Conservation (phyloP, 2,888 invertebrate species). For the Paralinhomoeus sp. region DNA sequence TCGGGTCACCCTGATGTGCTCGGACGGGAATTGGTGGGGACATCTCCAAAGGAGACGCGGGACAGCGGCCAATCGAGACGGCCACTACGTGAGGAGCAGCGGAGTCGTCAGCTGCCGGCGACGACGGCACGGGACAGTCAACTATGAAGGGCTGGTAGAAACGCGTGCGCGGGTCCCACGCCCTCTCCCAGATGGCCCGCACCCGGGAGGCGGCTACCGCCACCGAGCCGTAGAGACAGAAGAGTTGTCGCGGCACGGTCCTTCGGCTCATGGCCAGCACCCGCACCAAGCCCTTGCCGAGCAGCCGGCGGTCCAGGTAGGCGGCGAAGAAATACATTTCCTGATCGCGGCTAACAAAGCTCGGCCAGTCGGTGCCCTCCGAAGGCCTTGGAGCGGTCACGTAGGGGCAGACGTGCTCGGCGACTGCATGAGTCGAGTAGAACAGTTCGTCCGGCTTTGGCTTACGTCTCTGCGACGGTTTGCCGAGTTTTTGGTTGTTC, state of each 20-base stretch:
- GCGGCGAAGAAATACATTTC: slow-evolving; percentile 13
- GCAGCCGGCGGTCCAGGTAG: slow-evolving; percentile 14
- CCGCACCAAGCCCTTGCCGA: neutral
- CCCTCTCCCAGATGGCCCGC: slow-evolving; percentile 23
- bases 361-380: no score
- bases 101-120: no score
- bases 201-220: slow-evolving; percentile 3
- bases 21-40: no score
- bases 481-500: neutral
- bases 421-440: neutral
- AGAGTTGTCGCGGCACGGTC: neutral
- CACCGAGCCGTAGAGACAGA: neutral
- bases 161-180: slow-evolving; percentile 21
- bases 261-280: slow-evolving; percentile 4
- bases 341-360: no score
- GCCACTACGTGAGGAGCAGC: no score
- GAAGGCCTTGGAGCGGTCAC: no score
- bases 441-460: neutral
- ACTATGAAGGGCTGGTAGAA: slow-evolving; percentile 15
- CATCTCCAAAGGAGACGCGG: no score
- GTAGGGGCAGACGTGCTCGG: neutral
- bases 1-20: no score
- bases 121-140: slow-evolving; percentile 14
- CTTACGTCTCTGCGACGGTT: neutral
- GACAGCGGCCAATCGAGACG: no score